Base-by-base conservation (phyloP, 2,113 vertebrate genomes). In the Rafetus swinhoei region DNA sequence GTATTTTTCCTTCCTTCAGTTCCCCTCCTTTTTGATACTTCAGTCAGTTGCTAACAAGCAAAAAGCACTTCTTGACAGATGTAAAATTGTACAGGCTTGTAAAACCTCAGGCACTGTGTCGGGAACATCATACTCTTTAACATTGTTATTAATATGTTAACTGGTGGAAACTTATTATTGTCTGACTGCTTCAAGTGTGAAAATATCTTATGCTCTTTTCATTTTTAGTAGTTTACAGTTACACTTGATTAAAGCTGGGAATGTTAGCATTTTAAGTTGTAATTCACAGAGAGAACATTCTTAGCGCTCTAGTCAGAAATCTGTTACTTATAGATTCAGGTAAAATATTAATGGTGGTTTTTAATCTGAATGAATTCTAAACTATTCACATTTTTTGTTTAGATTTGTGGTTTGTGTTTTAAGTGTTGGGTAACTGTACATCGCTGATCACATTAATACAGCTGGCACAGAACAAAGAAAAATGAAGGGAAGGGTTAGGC, bases 121-220 rank as follows among this genome's bases (percentile, higher is more conserved):
- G 92, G 91, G 79, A 87, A 96, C 87, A 97, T 86, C 84, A 80
- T 93, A 94, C 94, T 97, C 95, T 96, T 97, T 97, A 98, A 96
- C 97, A 97, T 92, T 93, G 84, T 95, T 97, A 97, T 97, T 97
- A 97, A 97, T 96, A 96, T 97, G 93, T 96, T 98, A 98, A 96
- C 96, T 97, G 96, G 93, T 97, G 85, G 93, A 97, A 97, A 95
- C 87, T 97, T 97, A 94, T 97, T 97, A 97, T 96, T 97, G 87
- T 97, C 95, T 82, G 87, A 89, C 92, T 94, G 90, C 88, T 96
- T 96, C 87, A 93, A 96, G 87, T 97, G 92, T 96, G 94, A 97
- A 97, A 97, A 97, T 95, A 59, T 93, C 87, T 96, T 60, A 87
- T 90, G 88, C 52, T 93, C 5, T 93, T 93, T 95, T 91, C 87